These are phyloP conservation scores for Caranx ignobilis DNA, from an alignment of 2,113 vertebrate genomes.

Conservation along the genomic window DNA sequence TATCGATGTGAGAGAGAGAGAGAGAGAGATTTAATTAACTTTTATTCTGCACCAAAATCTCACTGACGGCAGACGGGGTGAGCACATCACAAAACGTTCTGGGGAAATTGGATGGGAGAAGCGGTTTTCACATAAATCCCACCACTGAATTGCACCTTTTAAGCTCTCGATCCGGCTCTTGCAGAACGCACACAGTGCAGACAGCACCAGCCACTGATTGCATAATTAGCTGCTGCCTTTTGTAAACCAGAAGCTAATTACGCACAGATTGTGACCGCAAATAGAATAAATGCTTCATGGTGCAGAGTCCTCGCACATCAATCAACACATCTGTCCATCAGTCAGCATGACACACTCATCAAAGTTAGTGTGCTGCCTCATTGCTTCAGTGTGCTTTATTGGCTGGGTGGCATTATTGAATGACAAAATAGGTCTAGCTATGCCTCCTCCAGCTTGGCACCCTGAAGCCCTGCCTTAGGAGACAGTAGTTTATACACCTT, in stretches of 20 bases:
- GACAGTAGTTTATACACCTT: neutral
- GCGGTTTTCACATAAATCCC: constrained; percentile 28
- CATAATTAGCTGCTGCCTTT: constrained; percentile 55
- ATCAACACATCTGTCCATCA: constrained; percentile 41
- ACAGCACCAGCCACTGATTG: constrained; percentile 47
- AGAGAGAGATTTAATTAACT: constrained; percentile 20
- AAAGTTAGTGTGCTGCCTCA: constrained; percentile 13
- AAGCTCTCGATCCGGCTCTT: neutral
- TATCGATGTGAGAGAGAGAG: neutral
- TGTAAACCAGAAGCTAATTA: constrained; percentile 69
- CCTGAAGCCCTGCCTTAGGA: neutral
- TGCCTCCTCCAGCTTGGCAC: constrained; percentile 7
- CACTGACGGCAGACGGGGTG: neutral
- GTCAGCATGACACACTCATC: constrained; percentile 12
- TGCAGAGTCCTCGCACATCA: constrained; percentile 27
- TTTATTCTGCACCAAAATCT: constrained; percentile 24
- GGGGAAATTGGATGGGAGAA: constrained; percentile 7
- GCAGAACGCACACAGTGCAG: constrained; percentile 9
- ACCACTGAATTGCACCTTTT: constrained; percentile 23
- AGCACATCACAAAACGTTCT: constrained; percentile 30
- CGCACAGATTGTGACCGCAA: constrained; percentile 50
- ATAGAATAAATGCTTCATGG: constrained; percentile 37
- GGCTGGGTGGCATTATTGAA: constrained; percentile 16
- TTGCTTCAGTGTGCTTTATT: constrained; percentile 6
- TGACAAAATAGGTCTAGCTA: neutral